A percentile compares a stretch with the other conserved stretches of the same genome.
These are phyloP conservation scores for Wiebesia pumilae DNA, from an alignment of 1,140 invertebrate species.

Conservation along the genomic window DNA sequence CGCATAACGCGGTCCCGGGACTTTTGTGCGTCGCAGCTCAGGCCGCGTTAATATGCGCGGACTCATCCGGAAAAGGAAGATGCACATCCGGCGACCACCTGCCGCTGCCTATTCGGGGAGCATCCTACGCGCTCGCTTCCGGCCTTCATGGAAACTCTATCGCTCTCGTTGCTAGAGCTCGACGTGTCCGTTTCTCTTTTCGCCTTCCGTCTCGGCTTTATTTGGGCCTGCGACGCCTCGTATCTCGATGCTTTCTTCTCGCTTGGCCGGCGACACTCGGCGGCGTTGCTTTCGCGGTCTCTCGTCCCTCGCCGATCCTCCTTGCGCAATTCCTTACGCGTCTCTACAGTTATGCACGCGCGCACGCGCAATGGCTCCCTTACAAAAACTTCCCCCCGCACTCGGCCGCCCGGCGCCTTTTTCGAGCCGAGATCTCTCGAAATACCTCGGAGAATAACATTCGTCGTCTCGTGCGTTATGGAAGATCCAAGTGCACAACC, in stretches of 20 bases:
- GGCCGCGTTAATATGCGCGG: constrained; percentile 61
- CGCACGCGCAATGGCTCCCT: no score
- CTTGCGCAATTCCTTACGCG: neutral
- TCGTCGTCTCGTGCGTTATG: no score
- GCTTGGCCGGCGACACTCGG: neutral
- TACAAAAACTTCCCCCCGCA: no score
- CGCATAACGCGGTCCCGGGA: neutral
- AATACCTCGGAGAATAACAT: no score
- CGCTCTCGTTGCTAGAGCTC: neutral
- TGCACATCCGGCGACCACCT: constrained; percentile 70
- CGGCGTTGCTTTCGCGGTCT: neutral
- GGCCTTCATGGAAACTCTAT: constrained; percentile 63
- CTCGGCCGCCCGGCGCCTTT: no score
- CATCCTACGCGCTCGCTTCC: constrained; percentile 63
- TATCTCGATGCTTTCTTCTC: constrained; percentile 13
- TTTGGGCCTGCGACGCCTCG: neutral
- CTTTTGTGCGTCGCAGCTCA: neutral
- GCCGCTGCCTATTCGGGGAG: constrained; percentile 56
- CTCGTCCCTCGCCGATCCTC: no score
- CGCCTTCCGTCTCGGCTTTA: neutral
- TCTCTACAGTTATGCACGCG: neutral
- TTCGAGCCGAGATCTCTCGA: no score
- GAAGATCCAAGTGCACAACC: no score
- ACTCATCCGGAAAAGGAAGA: constrained; percentile 67
- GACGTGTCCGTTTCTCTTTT: neutral